Evolutionary conservation across 2,888 invertebrate genomes (phyloP).

Genomic region (Platypus cylindrus): DNA sequence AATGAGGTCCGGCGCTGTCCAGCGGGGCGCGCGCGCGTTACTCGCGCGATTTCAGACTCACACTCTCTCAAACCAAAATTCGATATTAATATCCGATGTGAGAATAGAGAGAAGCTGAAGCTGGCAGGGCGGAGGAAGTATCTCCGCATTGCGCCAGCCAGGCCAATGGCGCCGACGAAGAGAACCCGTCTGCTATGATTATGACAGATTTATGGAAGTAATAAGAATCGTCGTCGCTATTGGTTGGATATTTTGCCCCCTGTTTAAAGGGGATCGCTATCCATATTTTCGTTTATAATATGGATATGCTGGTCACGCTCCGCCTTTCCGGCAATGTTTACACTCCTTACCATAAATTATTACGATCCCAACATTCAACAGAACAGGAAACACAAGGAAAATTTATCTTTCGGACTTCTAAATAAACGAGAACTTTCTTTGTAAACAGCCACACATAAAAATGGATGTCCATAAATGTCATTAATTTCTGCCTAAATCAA

Average conservation of each 20-base stretch:
- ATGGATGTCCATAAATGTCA: too few relatives aligned
- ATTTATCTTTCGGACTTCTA: too few relatives aligned
- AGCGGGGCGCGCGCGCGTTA: slow-evolving; percentile 30
- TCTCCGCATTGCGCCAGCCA: slow-evolving; percentile 30
- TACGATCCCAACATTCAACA: too few relatives aligned
- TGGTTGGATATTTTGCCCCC: slow-evolving; percentile 38
- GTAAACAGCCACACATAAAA: too few relatives aligned
- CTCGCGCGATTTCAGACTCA: slow-evolving; percentile 35
- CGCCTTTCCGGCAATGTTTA: too few relatives aligned
- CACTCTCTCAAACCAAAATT: slow-evolving; percentile 48
- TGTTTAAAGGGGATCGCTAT: slow-evolving; percentile 6
- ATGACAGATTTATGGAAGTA: slow-evolving; percentile 67
- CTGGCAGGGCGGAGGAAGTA: slow-evolving; percentile 29
- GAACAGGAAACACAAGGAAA: too few relatives aligned
- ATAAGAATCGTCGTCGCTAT: slow-evolving; percentile 56
- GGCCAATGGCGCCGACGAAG: slow-evolving; percentile 25
- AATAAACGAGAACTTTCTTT: too few relatives aligned
- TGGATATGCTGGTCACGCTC: slow-evolving; percentile 11
- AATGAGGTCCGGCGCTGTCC: slow-evolving; percentile 32
- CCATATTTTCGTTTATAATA: slow-evolving; percentile 13
- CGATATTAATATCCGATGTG: slow-evolving; percentile 62
- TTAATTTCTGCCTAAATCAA: too few relatives aligned
- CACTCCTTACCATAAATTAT: too few relatives aligned
- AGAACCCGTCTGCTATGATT: slow-evolving; percentile 32
- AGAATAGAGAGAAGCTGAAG: slow-evolving; percentile 36